Conservation (phyloP, 2,888 invertebrate species). For the Trachelus stipa region DNA sequence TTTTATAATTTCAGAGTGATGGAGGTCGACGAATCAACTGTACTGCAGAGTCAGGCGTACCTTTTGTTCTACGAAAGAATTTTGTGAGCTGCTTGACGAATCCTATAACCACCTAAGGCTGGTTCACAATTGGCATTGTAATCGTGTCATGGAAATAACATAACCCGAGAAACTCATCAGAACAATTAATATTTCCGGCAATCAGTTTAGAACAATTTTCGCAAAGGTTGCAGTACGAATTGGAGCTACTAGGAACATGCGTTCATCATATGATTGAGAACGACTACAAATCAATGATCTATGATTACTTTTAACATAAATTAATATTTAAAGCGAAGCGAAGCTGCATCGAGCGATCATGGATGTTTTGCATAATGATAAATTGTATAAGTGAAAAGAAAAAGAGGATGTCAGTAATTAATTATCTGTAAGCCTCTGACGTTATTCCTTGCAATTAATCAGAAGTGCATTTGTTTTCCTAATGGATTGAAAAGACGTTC, state of each 20-base stretch:
- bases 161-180: not conserved
- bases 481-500: not conserved
- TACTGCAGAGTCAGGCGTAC: slow-evolving; percentile 91
- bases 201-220: not conserved
- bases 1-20: slow-evolving; percentile 69
- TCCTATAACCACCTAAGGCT: not conserved
- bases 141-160: not conserved
- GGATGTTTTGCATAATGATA: not conserved
- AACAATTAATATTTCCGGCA: not conserved
- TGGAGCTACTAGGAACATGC: not conserved
- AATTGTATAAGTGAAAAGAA: not conserved
- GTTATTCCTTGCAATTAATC: not conserved
- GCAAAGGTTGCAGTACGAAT: not conserved
- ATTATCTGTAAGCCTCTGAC: not conserved
- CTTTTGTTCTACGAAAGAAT: slow-evolving; percentile 96
- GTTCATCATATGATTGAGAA: not conserved
- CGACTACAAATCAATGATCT: not conserved
- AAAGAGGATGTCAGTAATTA: not conserved
- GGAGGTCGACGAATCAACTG: slow-evolving; percentile 83
- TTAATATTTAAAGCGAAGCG: not conserved
- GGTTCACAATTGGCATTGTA: not conserved
- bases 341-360: not conserved
- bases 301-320: not conserved
- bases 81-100: slow-evolving; percentile 68
- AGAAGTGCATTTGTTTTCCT: not conserved